Evolutionary conservation across 2,113 vertebrate genomes (phyloP), one percentile per base, ranked within the genome.

Genomic region (Nycticorax nycticorax): DNA sequence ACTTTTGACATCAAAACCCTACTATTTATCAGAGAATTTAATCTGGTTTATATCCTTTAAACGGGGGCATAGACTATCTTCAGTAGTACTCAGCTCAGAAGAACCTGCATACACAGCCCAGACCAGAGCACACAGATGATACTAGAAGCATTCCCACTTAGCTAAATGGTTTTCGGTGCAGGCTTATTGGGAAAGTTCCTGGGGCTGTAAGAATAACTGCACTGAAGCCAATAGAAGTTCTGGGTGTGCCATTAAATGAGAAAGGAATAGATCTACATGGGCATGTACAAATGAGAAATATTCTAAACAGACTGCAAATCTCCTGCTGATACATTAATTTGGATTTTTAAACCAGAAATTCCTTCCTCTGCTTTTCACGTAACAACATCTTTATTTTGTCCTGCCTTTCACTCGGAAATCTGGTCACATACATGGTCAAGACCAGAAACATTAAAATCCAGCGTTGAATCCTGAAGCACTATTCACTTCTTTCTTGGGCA

Each of bases 241-340:
- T 91, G 55, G 20, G 60, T 77, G 41, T 84, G 88, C 39, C 85
- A 79, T 93, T 79, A 95, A 79, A 79, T 80, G 57, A 88, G 53
- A 90, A 88, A 92, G 43, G 67, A 96, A 66, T 55, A 95, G 55
- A 76, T 77, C 94, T 63, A 85, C 52, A 55, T 18, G 53, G 73
- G 45, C 78, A 88, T 83, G 57, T 76, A 73, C 35, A 92, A 93
- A 90, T 90, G 80, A 88, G 85, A 88, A 92, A 66, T 69, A 79
- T 28, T 77, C 82, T 69, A 86, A 93, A 72, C 30, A 82, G 57
- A 66, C 63, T 85, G 75, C 39, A 85, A 60, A 66, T 73, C 67
- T 93, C 85, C 72, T 90, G 85, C 53, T 92, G 91, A 79, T 85
- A 76, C 30, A 60, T 94, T 76, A 92, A 76, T 92, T 90, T 92